Base-by-base conservation (phyloP, 2,113 vertebrate genomes). In the Capra hircus region DNA sequence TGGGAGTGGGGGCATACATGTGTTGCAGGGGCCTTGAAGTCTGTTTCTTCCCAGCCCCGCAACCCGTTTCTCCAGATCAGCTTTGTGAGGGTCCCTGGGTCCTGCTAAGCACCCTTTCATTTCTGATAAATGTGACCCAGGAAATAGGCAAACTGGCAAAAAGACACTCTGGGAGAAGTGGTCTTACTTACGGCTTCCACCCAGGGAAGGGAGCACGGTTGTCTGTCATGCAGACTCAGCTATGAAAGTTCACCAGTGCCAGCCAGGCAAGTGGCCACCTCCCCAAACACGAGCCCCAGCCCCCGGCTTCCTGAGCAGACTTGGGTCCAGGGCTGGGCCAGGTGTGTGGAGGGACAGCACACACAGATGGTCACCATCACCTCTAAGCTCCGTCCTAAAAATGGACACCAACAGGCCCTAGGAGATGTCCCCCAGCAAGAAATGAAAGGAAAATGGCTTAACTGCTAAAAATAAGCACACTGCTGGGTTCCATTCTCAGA, bases 391-490 rank as follows among this genome's bases (percentile, higher is more conserved):
- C 3, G 0, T 77, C 78, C 67, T 85, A 55, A 85, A 80, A 59
- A 45, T 17, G 40, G 52, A 89, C 53, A 78, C n/a, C 13, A 45
- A 40, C 57, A 30, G 28, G 67, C 10, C 48, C 84, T 62, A 15
- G 57, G 21, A 74, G 91, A 59, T 43, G 12, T 12, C 4, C 45
- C 30, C 3, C 27, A 28, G 10, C 11, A 30, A 67, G 74, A 91
- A 78, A 64, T 7, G 48, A 64, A 45, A 11, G 2, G n/a, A 15
- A 15, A 91, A 88, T 25, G 11, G 3, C 52, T 62, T 92, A 57
- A 87, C 62, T 90, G 30, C 84, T 92, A 43, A 90, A 97, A 97
- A 78, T 25, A 83, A 74, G 23, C 43, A 91, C 55, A 84, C 40
- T 71, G 33, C n/a, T 74, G 80, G 36, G 40, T 36, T 90, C 82